Conservation (phyloP, 2,888 invertebrate species). For the Ellobium chinense region DNA sequence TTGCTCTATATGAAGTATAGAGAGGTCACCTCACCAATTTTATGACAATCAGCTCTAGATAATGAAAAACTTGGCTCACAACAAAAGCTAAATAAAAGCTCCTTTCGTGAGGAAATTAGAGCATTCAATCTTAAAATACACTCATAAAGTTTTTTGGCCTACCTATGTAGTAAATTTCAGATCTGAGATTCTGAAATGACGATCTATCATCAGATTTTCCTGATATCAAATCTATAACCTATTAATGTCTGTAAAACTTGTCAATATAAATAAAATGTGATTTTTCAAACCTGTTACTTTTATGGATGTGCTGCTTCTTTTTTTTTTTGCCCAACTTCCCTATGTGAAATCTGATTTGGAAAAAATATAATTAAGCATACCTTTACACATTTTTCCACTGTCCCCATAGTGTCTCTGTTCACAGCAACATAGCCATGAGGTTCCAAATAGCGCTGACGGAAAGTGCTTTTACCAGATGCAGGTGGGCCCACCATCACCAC, state of each 20-base stretch:
- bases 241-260: not conserved
- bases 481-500: slow-evolving; percentile 76
- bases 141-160: too few species aligned
- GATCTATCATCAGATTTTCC: too few species aligned
- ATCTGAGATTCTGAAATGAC: too few species aligned
- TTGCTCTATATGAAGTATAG: too few species aligned
- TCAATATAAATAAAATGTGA: not conserved
- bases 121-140: too few species aligned
- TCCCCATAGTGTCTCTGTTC: slow-evolving; percentile 75
- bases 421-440: slow-evolving; percentile 73
- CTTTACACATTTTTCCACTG: slow-evolving; percentile 74
- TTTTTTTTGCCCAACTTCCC: not conserved
- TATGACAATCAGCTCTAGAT: too few species aligned
- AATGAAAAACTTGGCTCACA: too few species aligned
- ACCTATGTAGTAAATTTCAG: too few species aligned
- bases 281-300: not conserved
- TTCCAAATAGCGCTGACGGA: slow-evolving; percentile 67
- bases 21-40: too few species aligned
- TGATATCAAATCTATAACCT: not conserved
- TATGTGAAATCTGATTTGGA: not conserved
- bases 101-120: too few species aligned
- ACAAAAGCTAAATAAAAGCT: too few species aligned
- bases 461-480: slow-evolving; percentile 76
- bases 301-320: too few species aligned
- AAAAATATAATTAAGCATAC: slow-evolving; percentile 50